Conservation (phyloP, 2,797 vertebrate genomes). For the Sylvia borin region DNA sequence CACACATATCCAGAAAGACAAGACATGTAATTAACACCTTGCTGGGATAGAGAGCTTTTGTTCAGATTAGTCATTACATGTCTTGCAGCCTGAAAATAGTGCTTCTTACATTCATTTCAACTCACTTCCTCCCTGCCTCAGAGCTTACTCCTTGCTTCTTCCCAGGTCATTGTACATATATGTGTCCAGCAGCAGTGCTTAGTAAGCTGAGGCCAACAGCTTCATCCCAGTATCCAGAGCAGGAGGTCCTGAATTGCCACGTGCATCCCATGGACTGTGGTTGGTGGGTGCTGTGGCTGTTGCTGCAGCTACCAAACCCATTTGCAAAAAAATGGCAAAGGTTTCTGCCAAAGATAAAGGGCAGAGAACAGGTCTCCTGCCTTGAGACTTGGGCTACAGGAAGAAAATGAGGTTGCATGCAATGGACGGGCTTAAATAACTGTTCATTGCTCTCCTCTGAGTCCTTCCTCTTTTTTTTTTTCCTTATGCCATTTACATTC, state of each 20-base stretch:
- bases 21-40: constrained; percentile 43
- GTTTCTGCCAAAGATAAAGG: background rate
- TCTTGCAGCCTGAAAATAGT: constrained; percentile 29
- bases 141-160: constrained; percentile 14
- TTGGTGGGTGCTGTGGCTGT: background rate
- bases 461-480: background rate
- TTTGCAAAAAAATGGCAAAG: background rate
- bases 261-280: accelerated
- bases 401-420: background rate
- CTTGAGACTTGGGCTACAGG: background rate
- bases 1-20: constrained; percentile 9
- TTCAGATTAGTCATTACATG: constrained; percentile 44
- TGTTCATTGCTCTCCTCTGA: background rate
- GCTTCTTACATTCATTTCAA: constrained; percentile 38
- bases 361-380: background rate
- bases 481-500: background rate
- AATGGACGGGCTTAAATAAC: background rate
- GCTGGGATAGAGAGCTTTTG: constrained; percentile 48
- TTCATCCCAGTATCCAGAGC: background rate
- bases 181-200: background rate
- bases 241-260: accelerated
- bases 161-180: background rate
- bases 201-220: background rate
- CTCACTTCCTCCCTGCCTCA: constrained; percentile 32
- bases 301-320: background rate